phyloP scores from a whole-genome alignment of 2,888 invertebrate genomes.

The Eumerus sabulonum region DNA sequence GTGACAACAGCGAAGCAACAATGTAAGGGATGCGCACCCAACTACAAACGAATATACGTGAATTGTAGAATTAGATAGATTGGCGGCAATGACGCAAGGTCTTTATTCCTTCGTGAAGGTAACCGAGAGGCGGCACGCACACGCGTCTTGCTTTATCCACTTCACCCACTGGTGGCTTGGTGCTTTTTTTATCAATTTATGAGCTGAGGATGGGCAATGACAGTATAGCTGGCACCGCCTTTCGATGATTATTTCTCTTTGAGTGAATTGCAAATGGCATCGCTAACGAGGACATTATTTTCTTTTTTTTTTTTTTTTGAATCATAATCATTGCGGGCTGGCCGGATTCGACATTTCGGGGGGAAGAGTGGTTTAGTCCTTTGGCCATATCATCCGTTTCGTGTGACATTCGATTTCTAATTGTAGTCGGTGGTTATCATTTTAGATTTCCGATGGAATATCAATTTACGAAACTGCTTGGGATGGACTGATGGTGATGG shows the following conservation, averaged over 20 bases:
- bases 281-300: constrained; percentile 67
- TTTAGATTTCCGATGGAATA: constrained; percentile 35
- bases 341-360: constrained; percentile 1
- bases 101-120: constrained; percentile 22
- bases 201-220: constrained; percentile 59
- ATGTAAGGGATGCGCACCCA: constrained; percentile 64
- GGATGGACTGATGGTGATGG: too few species aligned
- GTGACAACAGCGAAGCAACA: constrained; percentile 1
- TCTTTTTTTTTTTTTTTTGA: constrained; percentile 32
- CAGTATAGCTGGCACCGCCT: constrained; percentile 67
- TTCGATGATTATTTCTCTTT: constrained; percentile 59
- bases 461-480: constrained; percentile 42
- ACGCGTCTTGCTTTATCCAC: constrained; percentile 43
- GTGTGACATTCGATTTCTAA: constrained; percentile 66
- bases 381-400: constrained; percentile 25
- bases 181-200: constrained; percentile 63
- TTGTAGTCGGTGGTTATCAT: constrained; percentile 51
- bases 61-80: constrained; percentile 26
- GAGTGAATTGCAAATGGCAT: constrained; percentile 68
- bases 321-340: constrained; percentile 45
- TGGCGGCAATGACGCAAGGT: constrained; percentile 47
- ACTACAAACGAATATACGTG: constrained; percentile 8
- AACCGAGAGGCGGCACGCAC: constrained; percentile 59
- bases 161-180: constrained; percentile 3
- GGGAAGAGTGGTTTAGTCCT: neutral